Evolutionary conservation across 2,888 invertebrate species (phyloP).

Genomic region (Cabera pusaria): DNA sequence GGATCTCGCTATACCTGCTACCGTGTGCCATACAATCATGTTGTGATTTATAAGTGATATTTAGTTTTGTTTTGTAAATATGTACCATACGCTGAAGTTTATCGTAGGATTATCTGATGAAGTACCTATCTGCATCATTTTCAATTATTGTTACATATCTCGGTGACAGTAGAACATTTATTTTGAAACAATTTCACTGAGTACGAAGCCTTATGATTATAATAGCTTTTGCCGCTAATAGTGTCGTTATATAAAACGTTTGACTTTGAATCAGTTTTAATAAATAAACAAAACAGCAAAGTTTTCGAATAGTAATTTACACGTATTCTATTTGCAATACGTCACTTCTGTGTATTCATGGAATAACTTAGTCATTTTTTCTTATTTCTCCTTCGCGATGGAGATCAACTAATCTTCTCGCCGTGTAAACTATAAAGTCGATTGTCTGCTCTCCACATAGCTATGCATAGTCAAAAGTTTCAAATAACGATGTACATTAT

Average conservation of each 20-base stretch:
- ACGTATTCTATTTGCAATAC: no score
- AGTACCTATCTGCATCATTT: constrained; percentile 51
- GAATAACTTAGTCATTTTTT: no score
- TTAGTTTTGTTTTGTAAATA: constrained; percentile 82
- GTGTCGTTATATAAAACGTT: constrained; percentile 2
- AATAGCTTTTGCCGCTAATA: constrained; percentile 7
- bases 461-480: not conserved
- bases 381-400: no score
- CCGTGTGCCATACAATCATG: constrained; percentile 81
- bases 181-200: constrained; percentile 24
- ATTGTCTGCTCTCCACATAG: no score
- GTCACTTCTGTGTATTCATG: no score
- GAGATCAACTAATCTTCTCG: no score
- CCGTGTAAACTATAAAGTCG: no score
- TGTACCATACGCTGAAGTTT: constrained; percentile 78
- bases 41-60: constrained; percentile 83
- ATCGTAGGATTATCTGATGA: constrained; percentile 62
- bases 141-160: constrained; percentile 46
- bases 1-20: constrained; percentile 62
- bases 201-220: constrained; percentile 23
- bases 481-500: constrained; percentile 7
- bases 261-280: not conserved
- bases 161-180: constrained; percentile 25
- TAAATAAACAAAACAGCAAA: not conserved
- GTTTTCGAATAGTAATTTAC: not conserved